Evolutionary conservation across 2,888 invertebrate species (phyloP), one percentile per base, ranked within the genome.

Genomic region (Eristalis arbustorum): DNA sequence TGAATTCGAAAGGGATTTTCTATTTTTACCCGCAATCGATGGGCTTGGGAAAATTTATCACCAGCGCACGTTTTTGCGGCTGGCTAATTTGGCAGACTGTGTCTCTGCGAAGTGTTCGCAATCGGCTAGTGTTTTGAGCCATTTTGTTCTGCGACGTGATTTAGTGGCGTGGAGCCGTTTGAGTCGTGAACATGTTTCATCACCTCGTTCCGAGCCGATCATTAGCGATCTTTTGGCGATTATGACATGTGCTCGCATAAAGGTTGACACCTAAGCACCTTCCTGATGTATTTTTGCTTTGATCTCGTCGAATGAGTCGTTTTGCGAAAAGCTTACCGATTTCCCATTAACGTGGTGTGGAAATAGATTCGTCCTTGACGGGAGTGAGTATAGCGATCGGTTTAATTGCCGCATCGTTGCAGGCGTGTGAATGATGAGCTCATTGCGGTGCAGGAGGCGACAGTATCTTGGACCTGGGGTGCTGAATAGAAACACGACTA

Each of bases 41-140:
- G 28, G 66, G 14, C 49, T 49, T 67, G 61, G 57, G 23, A 11
- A 40, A 68, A 68, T 68, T 61, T 68, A 62, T 76, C 62, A 25
- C 25, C 11, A 18, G 22, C 57, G 37, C 63, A 67, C 66, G 67
- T 42, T 67, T 59, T 25, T 28, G 18, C 37, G 8, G 14, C n/a
- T 22, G 61, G 25, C 31, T 31, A 31, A 31, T 31, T 31, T 31
- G 31, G 69, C 23, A 3, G 8, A 49, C 18, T 22, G 49, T 49
- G 6, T 49, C n/a, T 18, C 18, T n/a, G n/a, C 8, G 49, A 18
- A 18, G 10, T 18, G 8, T 18, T 18, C 31, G 31, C 49, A 49
- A 49, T 49, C n/a, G 42, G 49, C 18, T 8, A 18, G 31, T 8
- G 49, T 49, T 18, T 49, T 49, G 8, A n/a, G n/a, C 49, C 49